A percentile compares a stretch with the other conserved stretches of the same genome.
Evolutionary conservation across 2,888 invertebrate genomes (phyloP).

Genomic region (Pheosia gnoma): DNA sequence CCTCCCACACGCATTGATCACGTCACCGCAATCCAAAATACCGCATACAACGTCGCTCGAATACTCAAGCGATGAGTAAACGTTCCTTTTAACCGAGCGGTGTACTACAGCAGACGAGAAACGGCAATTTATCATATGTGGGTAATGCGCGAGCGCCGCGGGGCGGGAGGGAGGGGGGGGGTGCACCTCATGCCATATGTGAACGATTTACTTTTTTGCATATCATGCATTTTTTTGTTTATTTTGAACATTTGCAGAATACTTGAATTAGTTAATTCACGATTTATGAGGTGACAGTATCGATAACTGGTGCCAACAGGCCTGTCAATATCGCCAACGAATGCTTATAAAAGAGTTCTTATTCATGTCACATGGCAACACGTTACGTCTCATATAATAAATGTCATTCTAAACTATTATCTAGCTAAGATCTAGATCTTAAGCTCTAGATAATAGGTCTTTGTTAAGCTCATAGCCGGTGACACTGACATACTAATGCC

Average conservation of each 20-base stretch:
- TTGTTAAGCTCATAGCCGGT: no score
- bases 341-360: background rate
- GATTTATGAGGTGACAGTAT: background rate
- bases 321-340: background rate
- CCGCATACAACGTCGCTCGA: conserved; percentile 44
- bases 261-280: background rate
- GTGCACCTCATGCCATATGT: conserved; percentile 42
- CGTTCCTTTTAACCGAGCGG: conserved; percentile 44
- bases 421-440: no score
- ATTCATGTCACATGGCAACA: no score
- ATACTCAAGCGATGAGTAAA: conserved; percentile 41
- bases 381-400: no score
- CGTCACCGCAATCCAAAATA: conserved; percentile 40
- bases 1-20: conserved; percentile 38
- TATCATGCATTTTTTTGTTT: conserved; percentile 12
- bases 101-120: conserved; percentile 42
- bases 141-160: conserved; percentile 47
- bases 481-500: no score
- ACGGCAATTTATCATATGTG: conserved; percentile 17
- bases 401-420: no score
- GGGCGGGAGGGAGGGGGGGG: conserved; percentile 38
- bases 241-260: background rate
- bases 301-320: background rate
- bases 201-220: conserved; percentile 38
- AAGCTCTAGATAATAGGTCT: no score